Conservation (phyloP, 2,888 invertebrate species). For the Melipona bicolor region DNA sequence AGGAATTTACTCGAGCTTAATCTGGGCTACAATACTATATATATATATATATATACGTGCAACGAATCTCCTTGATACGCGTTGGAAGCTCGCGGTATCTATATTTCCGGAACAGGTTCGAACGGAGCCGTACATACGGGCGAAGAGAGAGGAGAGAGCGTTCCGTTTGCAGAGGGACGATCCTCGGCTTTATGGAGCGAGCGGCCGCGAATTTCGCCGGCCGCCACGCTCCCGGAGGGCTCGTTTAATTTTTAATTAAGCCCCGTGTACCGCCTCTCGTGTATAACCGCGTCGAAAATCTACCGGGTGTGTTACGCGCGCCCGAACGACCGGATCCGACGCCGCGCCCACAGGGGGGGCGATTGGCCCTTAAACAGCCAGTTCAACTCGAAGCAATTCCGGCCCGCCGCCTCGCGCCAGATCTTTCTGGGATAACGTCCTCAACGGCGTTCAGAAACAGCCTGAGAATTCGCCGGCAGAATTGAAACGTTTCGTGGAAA, state of each 20-base stretch:
- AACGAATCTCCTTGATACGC: background rate
- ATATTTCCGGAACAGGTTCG: background rate
- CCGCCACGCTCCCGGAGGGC: constrained; percentile 63
- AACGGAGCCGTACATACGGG: background rate
- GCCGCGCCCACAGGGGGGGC: background rate
- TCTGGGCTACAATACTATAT: background rate
- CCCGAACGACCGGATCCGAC: constrained; percentile 35
- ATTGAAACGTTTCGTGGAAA: background rate
- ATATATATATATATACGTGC: background rate
- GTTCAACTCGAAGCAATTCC: constrained; percentile 19
- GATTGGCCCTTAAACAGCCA: constrained; percentile 15
- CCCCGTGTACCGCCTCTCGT: constrained; percentile 35
- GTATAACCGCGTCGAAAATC: constrained; percentile 48
- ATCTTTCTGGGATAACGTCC: constrained; percentile 5
- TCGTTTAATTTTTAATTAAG: constrained; percentile 74
- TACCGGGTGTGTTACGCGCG: constrained; percentile 51
- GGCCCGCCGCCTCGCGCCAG: background rate
- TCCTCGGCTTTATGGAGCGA: constrained; percentile 59
- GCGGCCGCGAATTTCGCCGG: constrained; percentile 65
- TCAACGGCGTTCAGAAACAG: background rate
- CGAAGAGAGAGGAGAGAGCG: no score
- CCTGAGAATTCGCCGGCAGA: background rate
- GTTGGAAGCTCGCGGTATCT: background rate
- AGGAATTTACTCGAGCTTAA: background rate
- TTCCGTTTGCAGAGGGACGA: constrained; percentile 57